Percentiles rank a stretch among this genome's conserved stretches.
phyloP scores from a whole-genome alignment of 2,797 vertebrate species.

The Sebastes vulpes region DNA sequence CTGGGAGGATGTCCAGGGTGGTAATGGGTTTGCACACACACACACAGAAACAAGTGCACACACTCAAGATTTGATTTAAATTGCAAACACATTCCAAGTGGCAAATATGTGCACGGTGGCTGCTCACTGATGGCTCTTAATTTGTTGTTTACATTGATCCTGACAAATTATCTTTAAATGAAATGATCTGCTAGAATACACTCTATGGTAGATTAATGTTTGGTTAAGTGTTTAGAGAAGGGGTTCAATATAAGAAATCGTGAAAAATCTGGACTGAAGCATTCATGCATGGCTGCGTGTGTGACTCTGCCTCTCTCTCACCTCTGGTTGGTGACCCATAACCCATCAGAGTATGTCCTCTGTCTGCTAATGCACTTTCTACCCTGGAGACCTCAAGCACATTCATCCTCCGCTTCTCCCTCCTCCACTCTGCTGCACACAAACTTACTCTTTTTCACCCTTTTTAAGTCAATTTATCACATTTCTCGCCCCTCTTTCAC shows the following conservation, averaged over 20 bases:
- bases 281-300: neutral
- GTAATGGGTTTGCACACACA: constrained; percentile 50
- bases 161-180: neutral
- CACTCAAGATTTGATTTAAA: neutral
- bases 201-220: neutral
- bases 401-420: constrained; percentile 19
- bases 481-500: neutral
- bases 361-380: constrained; percentile 50
- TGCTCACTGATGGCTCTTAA: neutral
- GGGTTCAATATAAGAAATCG: neutral
- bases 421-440: constrained; percentile 23
- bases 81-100: neutral
- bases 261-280: constrained; percentile 12
- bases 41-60: neutral
- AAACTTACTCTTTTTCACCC: neutral
- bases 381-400: constrained; percentile 37
- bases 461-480: neutral
- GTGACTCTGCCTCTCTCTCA: constrained; percentile 21
- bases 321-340: constrained; percentile 43
- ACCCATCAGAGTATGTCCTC: constrained; percentile 42
- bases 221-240: neutral
- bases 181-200: neutral
- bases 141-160: neutral
- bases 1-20: constrained; percentile 65
- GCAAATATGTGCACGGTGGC: neutral